These are phyloP conservation scores for Danionella dracula DNA, from an alignment of 2,797 vertebrate species.

Conservation along the genomic window DNA sequence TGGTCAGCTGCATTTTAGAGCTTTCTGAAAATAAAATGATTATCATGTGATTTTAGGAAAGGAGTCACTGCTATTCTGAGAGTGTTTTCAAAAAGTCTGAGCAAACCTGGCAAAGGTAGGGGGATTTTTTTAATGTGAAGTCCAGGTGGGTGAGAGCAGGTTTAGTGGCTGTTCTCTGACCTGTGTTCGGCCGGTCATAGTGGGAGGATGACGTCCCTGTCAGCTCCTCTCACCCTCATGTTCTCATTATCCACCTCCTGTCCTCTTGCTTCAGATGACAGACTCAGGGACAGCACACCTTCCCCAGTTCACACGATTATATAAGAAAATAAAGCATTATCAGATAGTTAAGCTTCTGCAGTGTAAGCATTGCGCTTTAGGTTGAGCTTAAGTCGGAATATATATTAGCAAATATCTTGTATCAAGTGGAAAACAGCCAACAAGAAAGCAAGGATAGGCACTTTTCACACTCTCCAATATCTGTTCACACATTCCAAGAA, in stretches of 20 bases:
- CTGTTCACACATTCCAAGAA: conserved; percentile 19
- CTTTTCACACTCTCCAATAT: conserved; percentile 13
- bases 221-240: conserved; percentile 68
- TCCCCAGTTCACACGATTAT: conserved; percentile 4
- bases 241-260: conserved; percentile 66
- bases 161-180: conserved; percentile 38
- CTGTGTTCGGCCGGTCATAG: conserved; percentile 61
- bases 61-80: neutral
- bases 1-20: neutral
- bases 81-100: neutral
- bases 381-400: conserved; percentile 1
- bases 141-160: conserved; percentile 36
- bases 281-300: conserved; percentile 5
- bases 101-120: conserved; percentile 4
- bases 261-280: conserved; percentile 20
- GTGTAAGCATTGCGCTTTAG: neutral
- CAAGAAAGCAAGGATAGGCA: conserved; percentile 5
- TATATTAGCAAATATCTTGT: neutral
- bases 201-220: conserved; percentile 71
- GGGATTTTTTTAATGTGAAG: conserved; percentile 35
- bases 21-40: neutral
- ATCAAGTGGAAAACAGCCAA: conserved; percentile 4
- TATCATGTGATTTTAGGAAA: neutral
- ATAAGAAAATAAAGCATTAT: conserved; percentile 13
- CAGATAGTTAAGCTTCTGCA: neutral